Evolutionary conservation across 2,888 invertebrate species (phyloP).

Genomic region (Lysandra bellargus): DNA sequence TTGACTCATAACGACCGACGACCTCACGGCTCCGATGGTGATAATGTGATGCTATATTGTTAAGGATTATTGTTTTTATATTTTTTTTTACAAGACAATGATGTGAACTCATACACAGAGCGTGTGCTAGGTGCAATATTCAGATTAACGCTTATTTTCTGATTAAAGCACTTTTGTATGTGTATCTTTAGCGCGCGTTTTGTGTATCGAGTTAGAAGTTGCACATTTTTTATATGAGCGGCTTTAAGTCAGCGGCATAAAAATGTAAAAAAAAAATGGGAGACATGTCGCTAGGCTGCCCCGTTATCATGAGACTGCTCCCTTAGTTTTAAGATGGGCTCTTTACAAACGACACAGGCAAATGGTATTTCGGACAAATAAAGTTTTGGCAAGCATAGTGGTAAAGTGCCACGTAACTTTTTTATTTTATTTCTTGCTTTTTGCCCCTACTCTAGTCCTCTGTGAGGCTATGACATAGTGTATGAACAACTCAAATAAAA

Average conservation of each 20-base stretch:
- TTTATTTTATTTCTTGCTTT: slow-evolving; percentile 45
- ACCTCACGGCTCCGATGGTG: slow-evolving; percentile 59
- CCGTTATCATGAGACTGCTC: slow-evolving; percentile 71
- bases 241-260: slow-evolving; percentile 64
- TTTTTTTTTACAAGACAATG: slow-evolving; percentile 68
- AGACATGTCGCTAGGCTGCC: slow-evolving; percentile 63
- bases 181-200: slow-evolving; percentile 76
- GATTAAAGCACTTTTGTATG: slow-evolving; percentile 45
- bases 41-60: slow-evolving; percentile 60
- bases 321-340: slow-evolving; percentile 64
- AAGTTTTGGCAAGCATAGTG: slow-evolving; percentile 68
- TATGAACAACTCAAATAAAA: no score
- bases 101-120: slow-evolving; percentile 71
- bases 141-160: slow-evolving; percentile 44
- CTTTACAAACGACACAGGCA: slow-evolving; percentile 62
- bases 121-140: slow-evolving; percentile 69
- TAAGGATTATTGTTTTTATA: slow-evolving; percentile 72
- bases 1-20: slow-evolving; percentile 38
- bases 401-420: slow-evolving; percentile 58
- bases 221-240: slow-evolving; percentile 75
- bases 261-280: slow-evolving; percentile 61
- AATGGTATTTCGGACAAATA: slow-evolving; percentile 69
- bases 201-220: slow-evolving; percentile 70
- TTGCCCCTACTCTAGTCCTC: no score
- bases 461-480: no score